Percentiles rank a stretch among this genome's conserved stretches.
These are phyloP conservation scores for Drosophila miranda DNA, from an alignment of 1,140 invertebrate genomes.

Conservation along the genomic window DNA sequence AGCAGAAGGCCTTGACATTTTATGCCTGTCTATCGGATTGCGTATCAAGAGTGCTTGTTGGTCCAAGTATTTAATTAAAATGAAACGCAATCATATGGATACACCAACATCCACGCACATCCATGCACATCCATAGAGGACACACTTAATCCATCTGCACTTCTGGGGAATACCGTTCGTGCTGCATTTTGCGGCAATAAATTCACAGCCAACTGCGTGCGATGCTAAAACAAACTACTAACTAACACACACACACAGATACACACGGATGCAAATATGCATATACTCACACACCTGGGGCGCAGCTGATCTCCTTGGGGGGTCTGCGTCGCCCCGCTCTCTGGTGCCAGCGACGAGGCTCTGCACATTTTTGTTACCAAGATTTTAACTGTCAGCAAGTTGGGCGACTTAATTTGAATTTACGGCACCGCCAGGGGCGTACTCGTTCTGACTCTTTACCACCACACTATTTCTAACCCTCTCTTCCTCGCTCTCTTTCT, in stretches of 20 bases:
- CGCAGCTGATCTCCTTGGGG: constrained; percentile 26
- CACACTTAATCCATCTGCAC: constrained; percentile 75
- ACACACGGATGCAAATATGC: constrained; percentile 17
- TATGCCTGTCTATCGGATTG: neutral
- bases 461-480: neutral
- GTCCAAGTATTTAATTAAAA: constrained; percentile 70
- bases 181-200: constrained; percentile 68
- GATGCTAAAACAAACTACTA: constrained; percentile 69
- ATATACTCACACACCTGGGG: constrained; percentile 14
- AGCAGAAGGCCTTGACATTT: constrained; percentile 39
- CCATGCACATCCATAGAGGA: constrained; percentile 1
- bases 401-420: constrained; percentile 81
- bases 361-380: constrained; percentile 77
- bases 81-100: constrained; percentile 48
- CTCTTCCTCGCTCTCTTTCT: neutral
- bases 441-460: neutral
- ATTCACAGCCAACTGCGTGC: constrained; percentile 66
- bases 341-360: constrained; percentile 17
- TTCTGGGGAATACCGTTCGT: constrained; percentile 45
- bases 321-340: constrained; percentile 13
- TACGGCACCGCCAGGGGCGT: constrained; percentile 70
- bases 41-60: constrained; percentile 24
- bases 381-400: constrained; percentile 81
- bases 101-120: constrained; percentile 7
- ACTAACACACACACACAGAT: constrained; percentile 50